A percentile compares a stretch with the other conserved stretches of the same genome.
Conservation (phyloP, 2,113 vertebrate species). For the Thinocorus orbignyianus region DNA sequence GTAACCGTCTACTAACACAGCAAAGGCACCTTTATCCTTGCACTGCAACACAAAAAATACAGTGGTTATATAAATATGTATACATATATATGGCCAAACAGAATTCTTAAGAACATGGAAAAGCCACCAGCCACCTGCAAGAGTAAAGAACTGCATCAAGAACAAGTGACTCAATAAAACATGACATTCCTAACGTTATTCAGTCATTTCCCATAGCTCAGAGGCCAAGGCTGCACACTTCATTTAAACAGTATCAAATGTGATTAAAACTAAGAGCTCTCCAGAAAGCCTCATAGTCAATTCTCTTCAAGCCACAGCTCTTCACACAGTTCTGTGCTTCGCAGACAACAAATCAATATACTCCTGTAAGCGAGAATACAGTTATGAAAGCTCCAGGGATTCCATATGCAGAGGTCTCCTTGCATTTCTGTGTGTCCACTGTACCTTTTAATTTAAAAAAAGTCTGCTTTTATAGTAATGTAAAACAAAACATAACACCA, state of each 20-base stretch:
- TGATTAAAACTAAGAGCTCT: background rate
- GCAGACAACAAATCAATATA: background rate
- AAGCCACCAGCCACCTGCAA: background rate
- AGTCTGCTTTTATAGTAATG: background rate
- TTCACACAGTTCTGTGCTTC: background rate
- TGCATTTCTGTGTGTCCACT: background rate
- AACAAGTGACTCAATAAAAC: background rate
- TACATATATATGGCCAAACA: background rate
- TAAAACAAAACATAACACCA: background rate
- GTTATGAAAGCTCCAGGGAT: background rate
- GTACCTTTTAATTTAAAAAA: background rate
- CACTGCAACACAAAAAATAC: constrained; percentile 74
- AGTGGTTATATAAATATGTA: background rate
- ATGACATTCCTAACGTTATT: background rate
- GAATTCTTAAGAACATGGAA: background rate
- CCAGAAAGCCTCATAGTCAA: background rate
- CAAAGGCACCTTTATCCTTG: constrained; percentile 87
- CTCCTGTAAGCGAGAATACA: background rate
- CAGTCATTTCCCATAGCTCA: background rate
- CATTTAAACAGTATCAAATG: background rate
- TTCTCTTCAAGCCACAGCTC: background rate
- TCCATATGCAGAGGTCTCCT: background rate
- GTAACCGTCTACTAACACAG: constrained; percentile 87
- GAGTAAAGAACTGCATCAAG: background rate
- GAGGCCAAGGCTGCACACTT: background rate